Conservation (phyloP, 1,140 invertebrate genomes). For the Chlorops oryzae region DNA sequence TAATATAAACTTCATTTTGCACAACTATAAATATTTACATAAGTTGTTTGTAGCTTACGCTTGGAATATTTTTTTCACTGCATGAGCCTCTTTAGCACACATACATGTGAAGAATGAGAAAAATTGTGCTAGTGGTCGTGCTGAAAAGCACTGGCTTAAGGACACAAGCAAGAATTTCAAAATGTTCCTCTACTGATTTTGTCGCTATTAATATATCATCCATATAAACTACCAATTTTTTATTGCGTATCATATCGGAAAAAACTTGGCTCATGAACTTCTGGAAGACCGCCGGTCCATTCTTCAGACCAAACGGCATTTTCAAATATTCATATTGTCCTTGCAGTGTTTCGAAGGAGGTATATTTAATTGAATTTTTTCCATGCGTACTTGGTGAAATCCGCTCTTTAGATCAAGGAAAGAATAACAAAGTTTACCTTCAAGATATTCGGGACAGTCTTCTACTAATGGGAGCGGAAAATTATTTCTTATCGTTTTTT, state of each 20-base stretch:
- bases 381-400: slow-evolving; percentile 38
- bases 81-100: too few relatives aligned
- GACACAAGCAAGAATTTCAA: slow-evolving; percentile 13
- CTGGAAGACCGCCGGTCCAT: slow-evolving; percentile 44
- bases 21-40: too few relatives aligned
- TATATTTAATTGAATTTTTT: slow-evolving; percentile 33
- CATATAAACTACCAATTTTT: too few relatives aligned
- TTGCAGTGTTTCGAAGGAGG: too few relatives aligned
- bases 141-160: slow-evolving; percentile 4
- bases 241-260: background rate
- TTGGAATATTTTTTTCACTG: too few relatives aligned
- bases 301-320: too few relatives aligned
- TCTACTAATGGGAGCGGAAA: background rate
- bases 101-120: too few relatives aligned
- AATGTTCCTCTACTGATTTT: slow-evolving; percentile 13
- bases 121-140: slow-evolving; percentile 1
- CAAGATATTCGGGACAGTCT: background rate
- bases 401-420: slow-evolving; percentile 26
- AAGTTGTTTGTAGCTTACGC: too few relatives aligned
- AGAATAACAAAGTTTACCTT: background rate
- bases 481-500: background rate
- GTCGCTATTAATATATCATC: slow-evolving; percentile 17
- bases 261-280: background rate
- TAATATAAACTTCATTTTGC: too few relatives aligned
- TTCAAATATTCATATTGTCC: too few relatives aligned